Evolutionary conservation across 2,797 vertebrate species (phyloP).

Genomic region (Mus spretus): DNA sequence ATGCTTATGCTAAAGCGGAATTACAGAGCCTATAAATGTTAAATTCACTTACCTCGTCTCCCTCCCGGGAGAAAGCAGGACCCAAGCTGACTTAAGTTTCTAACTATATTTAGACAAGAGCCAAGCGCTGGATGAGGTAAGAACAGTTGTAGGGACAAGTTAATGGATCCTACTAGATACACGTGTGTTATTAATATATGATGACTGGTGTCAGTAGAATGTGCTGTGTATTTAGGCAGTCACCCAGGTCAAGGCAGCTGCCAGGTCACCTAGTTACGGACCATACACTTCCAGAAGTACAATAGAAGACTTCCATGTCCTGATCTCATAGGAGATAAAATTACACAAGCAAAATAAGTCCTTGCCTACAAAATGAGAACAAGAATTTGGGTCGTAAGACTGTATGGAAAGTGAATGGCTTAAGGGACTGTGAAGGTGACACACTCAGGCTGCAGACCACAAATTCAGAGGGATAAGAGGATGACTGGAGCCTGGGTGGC

Average conservation of each 20-base stretch:
- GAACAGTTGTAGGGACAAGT: slow-evolving; percentile 43
- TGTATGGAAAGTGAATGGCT: neutral
- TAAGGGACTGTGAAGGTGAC: fast-evolving
- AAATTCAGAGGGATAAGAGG: no score
- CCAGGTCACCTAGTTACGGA: slow-evolving; percentile 78
- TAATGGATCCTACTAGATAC: slow-evolving; percentile 55
- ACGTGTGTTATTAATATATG: slow-evolving; percentile 76
- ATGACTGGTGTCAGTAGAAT: slow-evolving; percentile 73
- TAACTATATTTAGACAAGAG: slow-evolving; percentile 61
- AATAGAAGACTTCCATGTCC: slow-evolving; percentile 65
- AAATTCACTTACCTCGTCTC: slow-evolving; percentile 47
- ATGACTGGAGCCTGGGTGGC: fast-evolving
- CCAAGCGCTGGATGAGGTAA: neutral
- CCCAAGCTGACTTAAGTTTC: slow-evolving; percentile 50
- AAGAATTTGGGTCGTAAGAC: slow-evolving; percentile 32
- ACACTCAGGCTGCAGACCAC: fast-evolving
- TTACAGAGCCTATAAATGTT: slow-evolving; percentile 40
- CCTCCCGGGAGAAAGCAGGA: slow-evolving; percentile 52
- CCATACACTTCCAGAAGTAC: slow-evolving; percentile 72
- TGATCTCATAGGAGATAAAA: slow-evolving; percentile 58
- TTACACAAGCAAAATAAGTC: slow-evolving; percentile 68
- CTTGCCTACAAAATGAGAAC: slow-evolving; percentile 40
- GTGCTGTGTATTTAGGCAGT: slow-evolving; percentile 81
- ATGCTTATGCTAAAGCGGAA: slow-evolving; percentile 51
- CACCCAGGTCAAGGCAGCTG: slow-evolving; percentile 80